Percentiles rank a stretch among this genome's conserved stretches.
Conservation (phyloP, 2,113 vertebrate genomes). For the Hyla sarda region DNA sequence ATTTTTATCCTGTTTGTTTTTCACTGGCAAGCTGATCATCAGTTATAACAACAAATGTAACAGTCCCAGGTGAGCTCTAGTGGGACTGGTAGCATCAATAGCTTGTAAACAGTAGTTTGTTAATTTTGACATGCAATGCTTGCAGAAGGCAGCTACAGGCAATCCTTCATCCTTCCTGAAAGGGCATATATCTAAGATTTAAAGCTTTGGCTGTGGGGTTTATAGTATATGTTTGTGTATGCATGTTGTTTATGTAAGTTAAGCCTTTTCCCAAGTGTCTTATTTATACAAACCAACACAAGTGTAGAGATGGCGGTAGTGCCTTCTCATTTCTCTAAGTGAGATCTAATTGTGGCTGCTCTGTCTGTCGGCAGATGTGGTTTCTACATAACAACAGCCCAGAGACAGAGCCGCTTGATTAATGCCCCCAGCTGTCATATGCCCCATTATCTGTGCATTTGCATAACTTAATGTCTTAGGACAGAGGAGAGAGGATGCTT, state of each 20-base stretch:
- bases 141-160: conserved; percentile 81
- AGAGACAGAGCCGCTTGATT: conserved; percentile 85
- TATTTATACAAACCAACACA: conserved; percentile 79
- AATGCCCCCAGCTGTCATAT: conserved; percentile 89
- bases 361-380: conserved; percentile 83
- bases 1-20: conserved; percentile 49
- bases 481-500: conserved; percentile 88
- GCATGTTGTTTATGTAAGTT: conserved; percentile 59
- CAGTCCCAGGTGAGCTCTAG: conserved; percentile 73
- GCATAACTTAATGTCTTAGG: conserved; percentile 91
- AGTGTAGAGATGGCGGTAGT: conserved; percentile 73
- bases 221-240: conserved; percentile 50
- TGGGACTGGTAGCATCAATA: conserved; percentile 63
- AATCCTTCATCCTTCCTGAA: conserved; percentile 80
- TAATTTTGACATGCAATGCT: conserved; percentile 78
- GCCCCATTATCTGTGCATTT: conserved; percentile 89
- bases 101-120: conserved; percentile 76
- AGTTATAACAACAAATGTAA: conserved; percentile 72
- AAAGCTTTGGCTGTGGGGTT: conserved; percentile 58
- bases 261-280: conserved; percentile 75
- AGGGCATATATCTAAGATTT: conserved; percentile 68
- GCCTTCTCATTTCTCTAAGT: conserved; percentile 82
- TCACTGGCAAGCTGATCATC: conserved; percentile 66
- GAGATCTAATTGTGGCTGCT: conserved; percentile 86
- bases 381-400: conserved; percentile 85